Base-by-base conservation (phyloP, 2,797 vertebrate genomes). In the Xerus rutilus region DNA sequence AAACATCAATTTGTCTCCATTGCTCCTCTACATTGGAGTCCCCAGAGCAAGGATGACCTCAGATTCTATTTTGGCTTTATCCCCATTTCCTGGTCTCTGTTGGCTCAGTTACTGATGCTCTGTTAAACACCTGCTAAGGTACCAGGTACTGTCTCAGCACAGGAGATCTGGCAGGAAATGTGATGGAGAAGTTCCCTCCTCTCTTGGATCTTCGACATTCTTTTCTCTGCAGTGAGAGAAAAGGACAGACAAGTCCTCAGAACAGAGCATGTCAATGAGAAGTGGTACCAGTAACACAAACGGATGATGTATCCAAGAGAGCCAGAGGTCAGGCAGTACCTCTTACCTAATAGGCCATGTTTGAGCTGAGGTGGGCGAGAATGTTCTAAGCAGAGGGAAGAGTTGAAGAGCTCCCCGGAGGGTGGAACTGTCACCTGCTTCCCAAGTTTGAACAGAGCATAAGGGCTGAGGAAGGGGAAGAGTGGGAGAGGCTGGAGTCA, bases 111-210 rank as follows among this genome's bases (percentile, higher is more conserved):
- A 47, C 3, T 15, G 28, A 57, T 1, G 2, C 6, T 57, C 52
- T 30, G 12, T 20, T 35, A 25, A 81, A 47, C 4, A 28, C 6
- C 64, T 7, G 7, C 6, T 5, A 17, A 28, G n/a, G 39, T 62
- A 17, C 6, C 76, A 7, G 49, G 77, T 39, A 7, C 30, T 11
- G 14, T 18, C 64, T 59, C 30, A n/a, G 35, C 1, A 2, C 78
- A 30, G 43, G 89, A 4, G 30, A 5, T 7, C 17, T 0, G 45
- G 43, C 32, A 13, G 28, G 2, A 32, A 43, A 20, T 1, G 0
- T 1, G 57, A 54, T 0, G 30, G 65, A 70, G 77, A 32, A 17
- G 70, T 5, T 43, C 47, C 47, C 43, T 64, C 39, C 35, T 69
- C 25, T 73, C 62, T 0, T 0, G 7, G 78, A 54, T 52, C 18